A percentile compares a stretch with the other conserved stretches of the same genome.
Conservation (phyloP, 1,140 invertebrate species). For the Campoletis sonorensis region DNA sequence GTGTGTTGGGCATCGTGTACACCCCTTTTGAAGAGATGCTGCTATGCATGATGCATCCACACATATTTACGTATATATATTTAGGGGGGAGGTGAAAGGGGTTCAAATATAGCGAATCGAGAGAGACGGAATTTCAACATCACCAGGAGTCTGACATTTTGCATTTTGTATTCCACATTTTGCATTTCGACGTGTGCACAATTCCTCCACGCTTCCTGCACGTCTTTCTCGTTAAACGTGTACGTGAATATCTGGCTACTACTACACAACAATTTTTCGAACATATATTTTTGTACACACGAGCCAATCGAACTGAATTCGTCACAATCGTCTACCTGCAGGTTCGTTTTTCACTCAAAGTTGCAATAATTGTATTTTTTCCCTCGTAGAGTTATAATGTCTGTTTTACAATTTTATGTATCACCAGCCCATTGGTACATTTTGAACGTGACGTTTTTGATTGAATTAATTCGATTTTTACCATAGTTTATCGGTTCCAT, state of each 20-base stretch:
- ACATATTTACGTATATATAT: conserved; percentile 22
- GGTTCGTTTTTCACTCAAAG: too few species aligned
- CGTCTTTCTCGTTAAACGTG: neutral
- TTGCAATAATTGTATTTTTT: too few species aligned
- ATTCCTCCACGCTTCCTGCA: conserved; percentile 12
- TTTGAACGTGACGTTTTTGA: too few species aligned
- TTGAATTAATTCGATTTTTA: too few species aligned
- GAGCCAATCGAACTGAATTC: too few species aligned
- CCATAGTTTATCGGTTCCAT: too few species aligned
- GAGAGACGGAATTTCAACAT: conserved; percentile 19
- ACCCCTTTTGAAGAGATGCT: conserved; percentile 15
- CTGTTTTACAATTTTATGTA: too few species aligned
- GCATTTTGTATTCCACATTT: conserved; percentile 49
- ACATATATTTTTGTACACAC: neutral
- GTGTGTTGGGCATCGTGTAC: neutral
- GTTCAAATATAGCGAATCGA: neutral
- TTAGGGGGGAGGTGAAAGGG: neutral
- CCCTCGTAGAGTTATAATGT: too few species aligned
- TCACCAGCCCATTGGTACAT: too few species aligned
- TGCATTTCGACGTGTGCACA: conserved; percentile 36
- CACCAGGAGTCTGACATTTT: conserved; percentile 41
- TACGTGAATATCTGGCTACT: conserved; percentile 10
- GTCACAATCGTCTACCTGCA: too few species aligned
- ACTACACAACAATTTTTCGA: neutral
- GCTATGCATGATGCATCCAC: conserved; percentile 14